Conservation (phyloP, 2,113 vertebrate genomes). For the Rhinoptilus africanus region DNA sequence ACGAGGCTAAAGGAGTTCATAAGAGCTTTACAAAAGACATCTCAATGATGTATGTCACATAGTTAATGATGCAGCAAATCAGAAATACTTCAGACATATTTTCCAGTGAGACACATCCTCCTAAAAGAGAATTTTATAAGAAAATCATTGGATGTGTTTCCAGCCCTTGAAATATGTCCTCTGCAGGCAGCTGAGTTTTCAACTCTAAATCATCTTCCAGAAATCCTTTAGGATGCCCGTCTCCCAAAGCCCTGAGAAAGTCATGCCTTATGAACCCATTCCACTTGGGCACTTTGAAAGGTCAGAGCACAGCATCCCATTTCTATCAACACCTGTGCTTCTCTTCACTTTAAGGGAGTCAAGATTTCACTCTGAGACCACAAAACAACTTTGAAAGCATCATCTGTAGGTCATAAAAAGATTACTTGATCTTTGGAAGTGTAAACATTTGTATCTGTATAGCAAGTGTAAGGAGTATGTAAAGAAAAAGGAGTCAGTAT, state of each 20-base stretch:
- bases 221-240: not conserved
- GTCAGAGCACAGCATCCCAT: not conserved
- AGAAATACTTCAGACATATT: not conserved
- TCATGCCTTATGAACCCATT: not conserved
- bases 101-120: not conserved
- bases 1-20: not conserved
- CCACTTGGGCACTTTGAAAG: not conserved
- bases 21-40: not conserved
- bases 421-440: not conserved
- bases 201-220: not conserved
- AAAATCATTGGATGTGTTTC: not conserved
- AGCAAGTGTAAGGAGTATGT: not conserved
- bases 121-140: not conserved
- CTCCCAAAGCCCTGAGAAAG: not conserved
- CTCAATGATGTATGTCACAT: not conserved
- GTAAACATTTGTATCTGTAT: not conserved
- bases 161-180: not conserved
- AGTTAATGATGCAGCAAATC: not conserved
- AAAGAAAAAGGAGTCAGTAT: not conserved
- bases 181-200: not conserved
- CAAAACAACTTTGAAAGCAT: not conserved
- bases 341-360: not conserved
- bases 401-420: not conserved
- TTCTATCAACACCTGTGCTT: not conserved
- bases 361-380: not conserved